Evolutionary conservation across 2,797 vertebrate genomes (phyloP).

Genomic region (Smutsia temminckii): DNA sequence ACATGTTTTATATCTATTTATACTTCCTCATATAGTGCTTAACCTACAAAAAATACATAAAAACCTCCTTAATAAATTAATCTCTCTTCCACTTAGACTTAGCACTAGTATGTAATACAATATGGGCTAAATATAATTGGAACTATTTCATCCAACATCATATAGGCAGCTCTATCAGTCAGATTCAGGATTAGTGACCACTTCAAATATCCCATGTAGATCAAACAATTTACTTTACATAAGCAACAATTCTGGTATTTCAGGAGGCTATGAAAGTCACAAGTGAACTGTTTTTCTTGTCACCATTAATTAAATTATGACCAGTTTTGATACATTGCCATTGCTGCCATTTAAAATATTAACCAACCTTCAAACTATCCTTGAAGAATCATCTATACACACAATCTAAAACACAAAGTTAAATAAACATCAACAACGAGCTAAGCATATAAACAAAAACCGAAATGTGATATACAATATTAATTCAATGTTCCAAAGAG

Average conservation of each 20-base stretch:
- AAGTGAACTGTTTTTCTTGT: neutral
- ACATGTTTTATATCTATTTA: neutral
- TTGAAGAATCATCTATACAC: neutral
- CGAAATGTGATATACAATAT: slow-evolving; percentile 30
- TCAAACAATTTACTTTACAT: neutral
- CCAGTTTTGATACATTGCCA: neutral
- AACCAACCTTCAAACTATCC: slow-evolving; percentile 10
- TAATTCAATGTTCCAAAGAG: slow-evolving; percentile 1
- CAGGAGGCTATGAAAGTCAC: slow-evolving; percentile 32
- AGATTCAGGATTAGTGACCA: neutral
- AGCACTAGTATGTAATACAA: neutral
- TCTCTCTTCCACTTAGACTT: neutral
- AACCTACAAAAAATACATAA: neutral
- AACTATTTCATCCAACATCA: neutral
- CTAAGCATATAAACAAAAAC: slow-evolving; percentile 49
- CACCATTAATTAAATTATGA: slow-evolving; percentile 17
- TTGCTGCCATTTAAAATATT: slow-evolving; percentile 34
- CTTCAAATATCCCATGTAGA: neutral
- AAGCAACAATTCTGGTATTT: slow-evolving; percentile 24
- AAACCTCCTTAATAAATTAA: neutral
- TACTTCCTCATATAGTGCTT: neutral
- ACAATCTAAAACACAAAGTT: slow-evolving; percentile 16
- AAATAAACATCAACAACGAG: neutral
- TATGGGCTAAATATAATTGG: neutral
- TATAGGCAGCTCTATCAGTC: neutral